phyloP scores from a whole-genome alignment of 2,888 invertebrate species.

The Dolomedes plantarius region DNA sequence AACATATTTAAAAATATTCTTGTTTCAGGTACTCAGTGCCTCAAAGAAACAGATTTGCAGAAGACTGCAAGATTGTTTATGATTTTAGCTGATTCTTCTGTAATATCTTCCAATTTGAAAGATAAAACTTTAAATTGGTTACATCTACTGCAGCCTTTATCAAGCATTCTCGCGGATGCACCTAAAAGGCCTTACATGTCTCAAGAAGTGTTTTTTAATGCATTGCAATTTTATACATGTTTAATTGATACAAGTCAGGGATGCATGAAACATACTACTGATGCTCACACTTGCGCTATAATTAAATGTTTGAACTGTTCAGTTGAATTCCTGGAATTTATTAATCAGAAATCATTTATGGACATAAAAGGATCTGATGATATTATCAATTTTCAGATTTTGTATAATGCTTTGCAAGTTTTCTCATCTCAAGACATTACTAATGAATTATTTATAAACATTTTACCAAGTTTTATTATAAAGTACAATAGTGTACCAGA shows the following conservation, averaged over 20 bases:
- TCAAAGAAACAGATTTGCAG: not conserved
- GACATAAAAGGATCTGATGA: not conserved
- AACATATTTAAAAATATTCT: not conserved
- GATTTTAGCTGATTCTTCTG: conserved; percentile 29
- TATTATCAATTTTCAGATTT: conserved; percentile 27
- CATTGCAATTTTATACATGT: conserved; percentile 25
- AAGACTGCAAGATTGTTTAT: conserved; percentile 27
- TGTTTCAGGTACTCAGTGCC: not conserved
- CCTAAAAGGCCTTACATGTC: conserved; percentile 44
- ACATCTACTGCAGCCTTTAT: conserved; percentile 21
- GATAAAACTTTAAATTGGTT: conserved; percentile 1
- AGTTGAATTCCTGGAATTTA: conserved; percentile 37
- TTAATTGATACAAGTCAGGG: conserved; percentile 22
- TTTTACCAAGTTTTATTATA: not conserved
- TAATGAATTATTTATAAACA: not conserved
- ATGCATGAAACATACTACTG: not conserved
- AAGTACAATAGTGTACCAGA: conserved; percentile 12
- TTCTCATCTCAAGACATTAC: not conserved
- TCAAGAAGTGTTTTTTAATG: conserved; percentile 15
- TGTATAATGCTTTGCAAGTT: conserved; percentile 20
- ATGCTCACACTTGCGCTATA: conserved; percentile 1
- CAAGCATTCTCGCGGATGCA: not conserved
- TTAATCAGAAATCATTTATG: conserved; percentile 24
- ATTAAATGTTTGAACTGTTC: not conserved
- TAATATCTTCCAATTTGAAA: not conserved